Evolutionary conservation across 1,140 invertebrate genomes (phyloP).

Genomic region (Antheraea mylitta): DNA sequence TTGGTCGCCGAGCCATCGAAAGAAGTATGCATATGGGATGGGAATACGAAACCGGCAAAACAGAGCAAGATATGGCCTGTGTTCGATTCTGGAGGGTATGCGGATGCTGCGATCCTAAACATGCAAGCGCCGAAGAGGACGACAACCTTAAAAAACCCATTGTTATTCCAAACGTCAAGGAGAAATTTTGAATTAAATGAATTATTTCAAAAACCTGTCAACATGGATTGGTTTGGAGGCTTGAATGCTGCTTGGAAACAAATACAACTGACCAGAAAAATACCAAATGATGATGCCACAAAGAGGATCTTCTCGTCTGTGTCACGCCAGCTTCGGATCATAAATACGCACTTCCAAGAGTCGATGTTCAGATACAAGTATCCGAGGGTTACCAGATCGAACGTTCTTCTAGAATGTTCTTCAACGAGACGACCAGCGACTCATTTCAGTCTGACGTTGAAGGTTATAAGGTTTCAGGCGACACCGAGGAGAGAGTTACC

Average conservation of each 20-base stretch:
- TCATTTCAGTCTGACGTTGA: slow-evolving; percentile 53
- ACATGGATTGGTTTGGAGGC: slow-evolving; percentile 50
- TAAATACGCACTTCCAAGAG: slow-evolving; percentile 66
- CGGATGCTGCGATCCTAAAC: slow-evolving; percentile 48
- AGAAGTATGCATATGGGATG: slow-evolving; percentile 55
- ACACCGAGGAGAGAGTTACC: slow-evolving; percentile 66
- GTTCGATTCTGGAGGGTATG: slow-evolving; percentile 75
- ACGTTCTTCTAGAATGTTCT: slow-evolving; percentile 60
- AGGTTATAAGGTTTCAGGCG: slow-evolving; percentile 65
- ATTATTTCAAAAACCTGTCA: slow-evolving; percentile 28
- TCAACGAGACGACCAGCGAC: slow-evolving; percentile 47
- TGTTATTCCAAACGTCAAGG: slow-evolving; percentile 39
- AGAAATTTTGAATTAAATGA: slow-evolving; percentile 24
- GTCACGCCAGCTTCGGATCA: slow-evolving; percentile 64
- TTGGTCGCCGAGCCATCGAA: slow-evolving; percentile 47
- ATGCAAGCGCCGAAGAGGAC: slow-evolving; percentile 49
- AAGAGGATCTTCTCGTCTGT: slow-evolving; percentile 68
- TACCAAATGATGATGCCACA: slow-evolving; percentile 54
- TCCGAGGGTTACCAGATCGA: slow-evolving; percentile 65
- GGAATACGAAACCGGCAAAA: slow-evolving; percentile 55
- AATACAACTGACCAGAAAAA: slow-evolving; percentile 45
- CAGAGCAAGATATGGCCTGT: slow-evolving; percentile 73
- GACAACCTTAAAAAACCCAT: slow-evolving; percentile 38
- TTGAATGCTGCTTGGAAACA: slow-evolving; percentile 60
- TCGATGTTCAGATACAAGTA: slow-evolving; percentile 71